Conservation (phyloP, 2,888 invertebrate genomes). For the Tenthredo mesomela region DNA sequence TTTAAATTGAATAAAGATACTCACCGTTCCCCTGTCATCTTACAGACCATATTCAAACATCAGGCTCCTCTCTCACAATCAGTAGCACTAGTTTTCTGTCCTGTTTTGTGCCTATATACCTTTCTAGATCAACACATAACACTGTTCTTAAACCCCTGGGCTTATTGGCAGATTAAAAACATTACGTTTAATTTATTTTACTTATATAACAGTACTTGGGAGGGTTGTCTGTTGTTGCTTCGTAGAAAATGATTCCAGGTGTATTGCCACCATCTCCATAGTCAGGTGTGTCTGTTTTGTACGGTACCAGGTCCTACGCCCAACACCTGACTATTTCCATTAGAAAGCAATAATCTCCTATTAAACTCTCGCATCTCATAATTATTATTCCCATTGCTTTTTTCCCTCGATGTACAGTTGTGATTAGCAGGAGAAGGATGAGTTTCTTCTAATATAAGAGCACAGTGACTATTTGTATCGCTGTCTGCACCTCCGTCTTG, state of each 20-base stretch:
- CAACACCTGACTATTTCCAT: constrained; percentile 76
- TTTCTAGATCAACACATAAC: constrained; percentile 42
- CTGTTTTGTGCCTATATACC: constrained; percentile 42
- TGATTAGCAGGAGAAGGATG: constrained; percentile 70
- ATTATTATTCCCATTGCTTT: constrained; percentile 88
- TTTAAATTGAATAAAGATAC: constrained; percentile 19
- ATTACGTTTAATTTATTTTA: constrained; percentile 64
- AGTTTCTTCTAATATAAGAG: constrained; percentile 79
- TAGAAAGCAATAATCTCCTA: constrained; percentile 72
- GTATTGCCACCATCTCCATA: constrained; percentile 75
- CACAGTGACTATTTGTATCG: constrained; percentile 81
- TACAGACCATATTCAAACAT: constrained; percentile 1
- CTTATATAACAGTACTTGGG: constrained; percentile 70
- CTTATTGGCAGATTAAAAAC: constrained; percentile 49
- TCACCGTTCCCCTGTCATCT: constrained; percentile 19
- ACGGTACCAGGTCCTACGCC: constrained; percentile 78
- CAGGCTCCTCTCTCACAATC: constrained; percentile 14
- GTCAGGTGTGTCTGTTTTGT: constrained; percentile 76
- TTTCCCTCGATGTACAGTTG: constrained; percentile 77
- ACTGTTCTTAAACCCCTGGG: constrained; percentile 44
- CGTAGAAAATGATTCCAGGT: constrained; percentile 72
- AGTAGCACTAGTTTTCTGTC: constrained; percentile 48
- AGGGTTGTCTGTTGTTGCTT: constrained; percentile 71
- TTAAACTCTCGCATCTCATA: constrained; percentile 89
- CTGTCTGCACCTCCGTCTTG: constrained; percentile 81